Conservation (phyloP, 2,888 invertebrate species). For the Sisyra nigra region DNA sequence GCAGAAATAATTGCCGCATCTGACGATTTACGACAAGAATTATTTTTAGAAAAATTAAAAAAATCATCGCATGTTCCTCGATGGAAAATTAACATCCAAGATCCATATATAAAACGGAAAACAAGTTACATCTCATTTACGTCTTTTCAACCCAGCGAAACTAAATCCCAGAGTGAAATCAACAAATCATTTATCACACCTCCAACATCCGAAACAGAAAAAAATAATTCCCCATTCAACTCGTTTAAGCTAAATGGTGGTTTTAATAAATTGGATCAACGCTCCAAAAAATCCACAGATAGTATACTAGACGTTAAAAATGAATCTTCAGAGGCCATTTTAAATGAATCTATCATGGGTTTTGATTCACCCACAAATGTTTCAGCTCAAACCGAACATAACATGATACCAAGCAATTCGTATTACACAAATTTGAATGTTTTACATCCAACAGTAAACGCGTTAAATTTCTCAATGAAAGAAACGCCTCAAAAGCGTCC, state of each 20-base stretch:
- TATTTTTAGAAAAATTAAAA: constrained; percentile 15
- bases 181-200: too few relatives aligned
- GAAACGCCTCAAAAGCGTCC: too few relatives aligned
- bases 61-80: constrained; percentile 17
- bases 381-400: not conserved
- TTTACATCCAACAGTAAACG: constrained; percentile 24
- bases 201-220: too few relatives aligned
- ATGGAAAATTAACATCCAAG: constrained; percentile 24
- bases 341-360: too few relatives aligned
- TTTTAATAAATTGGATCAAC: too few relatives aligned
- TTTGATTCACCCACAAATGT: too few relatives aligned
- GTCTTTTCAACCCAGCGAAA: constrained; percentile 9
- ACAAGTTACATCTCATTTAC: constrained; percentile 13
- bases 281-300: too few relatives aligned
- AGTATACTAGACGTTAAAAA: too few relatives aligned
- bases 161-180: not conserved
- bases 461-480: constrained; percentile 22
- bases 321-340: too few relatives aligned
- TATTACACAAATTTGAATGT: constrained; percentile 14
- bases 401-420: not conserved
- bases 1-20: constrained; percentile 24
- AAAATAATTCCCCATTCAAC: too few relatives aligned
- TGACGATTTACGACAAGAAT: constrained; percentile 16
- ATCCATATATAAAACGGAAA: constrained; percentile 19
- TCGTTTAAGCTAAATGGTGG: too few relatives aligned